Evolutionary conservation across 2,113 vertebrate genomes (phyloP).

Genomic region (Aspiorhynchus laticeps): DNA sequence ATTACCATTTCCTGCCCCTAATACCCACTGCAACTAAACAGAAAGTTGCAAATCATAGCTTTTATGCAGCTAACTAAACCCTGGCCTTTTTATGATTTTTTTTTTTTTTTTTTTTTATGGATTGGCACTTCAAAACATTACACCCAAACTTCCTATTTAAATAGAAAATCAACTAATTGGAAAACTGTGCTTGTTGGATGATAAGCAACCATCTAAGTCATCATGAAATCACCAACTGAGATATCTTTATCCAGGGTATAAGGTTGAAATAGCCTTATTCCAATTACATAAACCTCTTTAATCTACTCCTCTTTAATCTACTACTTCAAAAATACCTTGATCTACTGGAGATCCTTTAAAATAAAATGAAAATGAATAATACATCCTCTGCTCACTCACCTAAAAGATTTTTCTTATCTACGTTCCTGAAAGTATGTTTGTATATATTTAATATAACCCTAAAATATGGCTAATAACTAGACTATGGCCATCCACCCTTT

Average conservation of each 20-base stretch:
- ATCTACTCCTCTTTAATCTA: neutral
- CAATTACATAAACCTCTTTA: neutral
- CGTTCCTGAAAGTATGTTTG: neutral
- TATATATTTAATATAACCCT: neutral
- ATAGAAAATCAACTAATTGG: neutral
- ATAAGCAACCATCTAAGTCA: neutral
- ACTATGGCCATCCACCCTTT: neutral
- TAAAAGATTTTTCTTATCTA: slow-evolving; percentile 1
- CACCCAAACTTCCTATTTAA: neutral
- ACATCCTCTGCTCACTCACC: neutral
- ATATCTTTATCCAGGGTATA: neutral
- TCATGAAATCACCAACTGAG: neutral
- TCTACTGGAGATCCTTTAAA: neutral
- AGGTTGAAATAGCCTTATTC: neutral
- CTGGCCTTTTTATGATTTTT: neutral
- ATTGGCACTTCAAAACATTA: neutral
- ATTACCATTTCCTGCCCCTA: no score
- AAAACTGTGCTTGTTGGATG: neutral
- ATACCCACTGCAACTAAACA: no score
- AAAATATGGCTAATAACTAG: neutral
- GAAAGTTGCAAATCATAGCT: neutral
- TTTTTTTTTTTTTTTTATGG: neutral
- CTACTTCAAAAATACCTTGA: neutral
- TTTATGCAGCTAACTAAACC: neutral
- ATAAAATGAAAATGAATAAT: slow-evolving; percentile 6